phyloP scores from a whole-genome alignment of 2,888 invertebrate genomes.

The Eupithecia tripunctaria region DNA sequence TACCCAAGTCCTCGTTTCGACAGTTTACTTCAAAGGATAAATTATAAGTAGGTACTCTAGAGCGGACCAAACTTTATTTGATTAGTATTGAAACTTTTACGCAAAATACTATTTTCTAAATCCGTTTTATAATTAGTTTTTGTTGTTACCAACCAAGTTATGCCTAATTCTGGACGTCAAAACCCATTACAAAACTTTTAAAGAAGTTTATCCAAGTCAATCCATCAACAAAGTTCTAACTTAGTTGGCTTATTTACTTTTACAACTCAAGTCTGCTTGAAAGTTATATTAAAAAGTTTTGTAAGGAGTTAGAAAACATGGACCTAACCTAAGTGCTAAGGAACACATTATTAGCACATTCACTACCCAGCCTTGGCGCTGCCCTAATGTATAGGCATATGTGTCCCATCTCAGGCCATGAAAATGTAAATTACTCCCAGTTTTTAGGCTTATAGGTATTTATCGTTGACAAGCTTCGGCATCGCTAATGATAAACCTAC shows the following conservation, averaged over 20 bases:
- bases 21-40: no score
- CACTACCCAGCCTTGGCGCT: no score
- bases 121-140: slow-evolving; percentile 12
- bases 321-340: neutral
- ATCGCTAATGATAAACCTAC: no score
- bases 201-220: slow-evolving; percentile 28
- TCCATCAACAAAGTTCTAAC: slow-evolving; percentile 31
- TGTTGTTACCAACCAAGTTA: slow-evolving; percentile 7
- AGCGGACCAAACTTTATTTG: neutral
- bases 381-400: no score
- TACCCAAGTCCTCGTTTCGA: no score
- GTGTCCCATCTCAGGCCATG: no score
- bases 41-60: neutral
- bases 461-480: no score
- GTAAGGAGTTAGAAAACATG: neutral
- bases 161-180: slow-evolving; percentile 18
- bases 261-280: slow-evolving; percentile 12
- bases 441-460: no score
- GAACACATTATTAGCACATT: neutral
- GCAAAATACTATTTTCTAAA: neutral
- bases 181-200: slow-evolving; percentile 33
- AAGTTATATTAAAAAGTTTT: slow-evolving; percentile 28
- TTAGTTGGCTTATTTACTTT: slow-evolving; percentile 26
- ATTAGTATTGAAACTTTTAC: neutral
- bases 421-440: no score